Base-by-base conservation (phyloP, 1,140 invertebrate genomes). In the Probaryconus sp. region DNA sequence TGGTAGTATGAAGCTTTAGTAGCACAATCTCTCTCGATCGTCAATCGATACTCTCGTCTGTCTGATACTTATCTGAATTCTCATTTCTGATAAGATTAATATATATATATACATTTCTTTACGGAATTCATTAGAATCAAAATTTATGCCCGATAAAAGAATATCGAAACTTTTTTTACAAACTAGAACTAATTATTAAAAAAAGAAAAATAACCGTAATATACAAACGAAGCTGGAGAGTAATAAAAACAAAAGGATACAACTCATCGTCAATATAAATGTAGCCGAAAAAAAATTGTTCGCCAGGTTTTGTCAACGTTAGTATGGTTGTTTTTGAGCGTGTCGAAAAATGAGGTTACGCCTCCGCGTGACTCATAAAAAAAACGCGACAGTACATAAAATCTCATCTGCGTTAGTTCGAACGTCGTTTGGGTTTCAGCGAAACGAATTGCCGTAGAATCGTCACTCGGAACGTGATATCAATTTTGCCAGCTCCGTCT, bases 401-500 rank as follows among this genome's bases (percentile, higher is more conserved):
- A 38, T 53, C 33, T 17, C 28, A 26, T 17, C 33, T 47, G 42
- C 53, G 38, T 58, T 35, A 26, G 40, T 58, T 45, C 42, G 40
- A 55, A 45, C 55, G 31, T 35, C 48, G 50, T 55, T 67, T 56
- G 35, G 48, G 9, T 24, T 33, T 63, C 56, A 48, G 43, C 48
- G 42, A 24, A 63, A 48, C 50, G 20, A 50, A 55, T 55, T 71
- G 37, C 14, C 35, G 42, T 37, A 47, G n/a, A n/a, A n/a, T 51
- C 60, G 45, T 38, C 60, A 26, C 48, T 16, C 21, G 47, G 28
- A 24, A 50, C 45, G 53, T 43, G 28, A 42, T 58, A 58, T 58
- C 38, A 43, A 43, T 43, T 58, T 58, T 30, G 43, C n/a, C n/a
- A n/a, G n/a, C n/a, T n/a, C n/a, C n/a, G n/a, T n/a, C n/a, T n/a